phyloP scores from a whole-genome alignment of 2,888 invertebrate species.

The Leptinotarsa tumamoca region DNA sequence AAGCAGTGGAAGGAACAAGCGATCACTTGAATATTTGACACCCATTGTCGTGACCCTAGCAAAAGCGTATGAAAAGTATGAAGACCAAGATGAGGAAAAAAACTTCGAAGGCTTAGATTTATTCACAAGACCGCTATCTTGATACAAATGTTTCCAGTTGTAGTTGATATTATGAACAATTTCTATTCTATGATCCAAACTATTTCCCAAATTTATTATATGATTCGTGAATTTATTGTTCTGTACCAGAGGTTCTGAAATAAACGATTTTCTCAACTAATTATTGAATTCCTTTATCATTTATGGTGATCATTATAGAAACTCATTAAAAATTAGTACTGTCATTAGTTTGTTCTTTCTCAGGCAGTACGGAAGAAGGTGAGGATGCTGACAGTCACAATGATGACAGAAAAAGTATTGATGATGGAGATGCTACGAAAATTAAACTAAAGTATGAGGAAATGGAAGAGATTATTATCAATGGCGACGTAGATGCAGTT shows the following conservation, averaged over 20 bases:
- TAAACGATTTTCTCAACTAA: not conserved
- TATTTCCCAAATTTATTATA: constrained; percentile 43
- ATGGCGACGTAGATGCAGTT: constrained; percentile 34
- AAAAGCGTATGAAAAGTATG: constrained; percentile 61
- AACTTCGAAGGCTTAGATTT: constrained; percentile 56
- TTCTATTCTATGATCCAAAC: constrained; percentile 54
- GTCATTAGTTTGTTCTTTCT: not conserved
- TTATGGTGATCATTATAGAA: not conserved
- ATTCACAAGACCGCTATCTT: constrained; percentile 58
- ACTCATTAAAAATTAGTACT: not conserved
- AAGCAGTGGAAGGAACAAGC: constrained; percentile 46
- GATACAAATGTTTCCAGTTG: constrained; percentile 58
- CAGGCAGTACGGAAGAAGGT: not conserved
- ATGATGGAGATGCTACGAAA: constrained; percentile 33
- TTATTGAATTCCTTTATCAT: not conserved
- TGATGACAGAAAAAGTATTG: constrained; percentile 16
- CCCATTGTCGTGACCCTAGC: constrained; percentile 60
- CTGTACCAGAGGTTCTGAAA: constrained; percentile 38
- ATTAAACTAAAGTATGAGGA: constrained; percentile 37
- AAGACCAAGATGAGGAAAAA: constrained; percentile 59
- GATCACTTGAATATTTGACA: constrained; percentile 60
- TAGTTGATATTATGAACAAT: constrained; percentile 55
- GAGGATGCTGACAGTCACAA: not conserved
- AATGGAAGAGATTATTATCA: constrained; percentile 36
- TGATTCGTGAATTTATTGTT: constrained; percentile 37